Base-by-base conservation (phyloP, 2,113 vertebrate species). In the Mirounga angustirostris region DNA sequence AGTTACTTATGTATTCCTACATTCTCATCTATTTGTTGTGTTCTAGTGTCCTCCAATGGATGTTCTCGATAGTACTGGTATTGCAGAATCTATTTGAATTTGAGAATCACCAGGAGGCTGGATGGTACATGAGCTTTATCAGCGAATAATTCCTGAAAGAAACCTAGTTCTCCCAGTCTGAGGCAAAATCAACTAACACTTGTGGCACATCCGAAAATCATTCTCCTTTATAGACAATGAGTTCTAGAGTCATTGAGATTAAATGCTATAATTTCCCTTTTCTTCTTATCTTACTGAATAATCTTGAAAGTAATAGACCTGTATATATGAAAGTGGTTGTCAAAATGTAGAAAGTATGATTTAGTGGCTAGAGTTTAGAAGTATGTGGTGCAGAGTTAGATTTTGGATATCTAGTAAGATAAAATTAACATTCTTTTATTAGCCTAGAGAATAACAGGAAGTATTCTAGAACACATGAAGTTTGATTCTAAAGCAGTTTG, bases 21-120 rank as follows among this genome's bases (percentile, higher is more conserved):
- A 74, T 74, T 87, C 74, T 88, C 69, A 28, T 91, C 95, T 89
- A 98, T 99, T 98, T 98, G 94, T 97, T 98, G 98, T 98, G 98
- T 97, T 99, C 98, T 98, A 98, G 95, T 99, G 98, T 99, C 99
- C 99, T 99, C 99, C 98, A 98, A 98, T 99, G 99, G 99, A 98
- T 98, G 83, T 36, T 98, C 95, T 89, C 21, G 97, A 99, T 98
- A 99, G 89, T 98, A 97, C 98, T 97, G 79, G 89, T 78, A 91
- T 74, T 96, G 1, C 50, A 94, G 84, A 95, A 74, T 40, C 61
- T 65, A 26, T 83, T 59, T 95, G 69, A 50, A 87, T 91, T n/a
- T 88, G 46, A 92, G 26, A 84, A 36, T 71, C 78, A 56, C 61
- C 73, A 84, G 28, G 63, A 69, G 56, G 9, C 50, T 91, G 46